Conservation (phyloP, 2,797 vertebrate genomes). For the Champsocephalus esox region DNA sequence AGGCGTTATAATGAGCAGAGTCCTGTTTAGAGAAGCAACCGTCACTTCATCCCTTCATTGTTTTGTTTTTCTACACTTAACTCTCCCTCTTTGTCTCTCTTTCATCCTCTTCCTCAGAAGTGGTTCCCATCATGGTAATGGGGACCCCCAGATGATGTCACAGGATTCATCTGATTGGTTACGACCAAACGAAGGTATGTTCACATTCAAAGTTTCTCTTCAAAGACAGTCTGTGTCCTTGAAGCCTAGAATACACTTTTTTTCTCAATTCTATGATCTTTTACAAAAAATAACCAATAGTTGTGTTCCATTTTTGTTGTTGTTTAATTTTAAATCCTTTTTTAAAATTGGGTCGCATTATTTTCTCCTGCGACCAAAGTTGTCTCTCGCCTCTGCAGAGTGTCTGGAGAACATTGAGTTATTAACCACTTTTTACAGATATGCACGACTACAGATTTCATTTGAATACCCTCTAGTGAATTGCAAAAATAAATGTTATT, state of each 20-base stretch:
- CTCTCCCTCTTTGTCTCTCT: not conserved
- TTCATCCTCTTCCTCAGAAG: not conserved
- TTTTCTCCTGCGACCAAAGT: too few relatives aligned
- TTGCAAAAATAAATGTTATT: not conserved
- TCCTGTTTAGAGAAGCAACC: conserved; percentile 38
- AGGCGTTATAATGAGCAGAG: conserved; percentile 63
- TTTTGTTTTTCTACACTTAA: conserved; percentile 1
- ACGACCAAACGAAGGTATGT: not conserved
- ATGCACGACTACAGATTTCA: not conserved
- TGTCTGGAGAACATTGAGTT: not conserved
- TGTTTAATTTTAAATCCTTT: too few relatives aligned
- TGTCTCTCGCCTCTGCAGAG: not conserved
- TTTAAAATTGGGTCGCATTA: too few relatives aligned
- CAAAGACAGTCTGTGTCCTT: not conserved
- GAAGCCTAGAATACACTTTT: not conserved
- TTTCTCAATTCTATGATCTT: not conserved
- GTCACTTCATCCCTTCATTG: conserved; percentile 27
- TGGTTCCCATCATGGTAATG: conserved; percentile 1
- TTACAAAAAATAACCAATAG: too few relatives aligned
- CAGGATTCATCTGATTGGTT: not conserved
- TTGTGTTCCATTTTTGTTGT: too few relatives aligned
- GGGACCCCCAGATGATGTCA: not conserved
- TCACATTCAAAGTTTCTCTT: not conserved
- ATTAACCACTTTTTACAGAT: not conserved
- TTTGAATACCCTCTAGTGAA: not conserved